Base-by-base conservation (phyloP, 2,113 vertebrate species). In the Apeltes quadracus region DNA sequence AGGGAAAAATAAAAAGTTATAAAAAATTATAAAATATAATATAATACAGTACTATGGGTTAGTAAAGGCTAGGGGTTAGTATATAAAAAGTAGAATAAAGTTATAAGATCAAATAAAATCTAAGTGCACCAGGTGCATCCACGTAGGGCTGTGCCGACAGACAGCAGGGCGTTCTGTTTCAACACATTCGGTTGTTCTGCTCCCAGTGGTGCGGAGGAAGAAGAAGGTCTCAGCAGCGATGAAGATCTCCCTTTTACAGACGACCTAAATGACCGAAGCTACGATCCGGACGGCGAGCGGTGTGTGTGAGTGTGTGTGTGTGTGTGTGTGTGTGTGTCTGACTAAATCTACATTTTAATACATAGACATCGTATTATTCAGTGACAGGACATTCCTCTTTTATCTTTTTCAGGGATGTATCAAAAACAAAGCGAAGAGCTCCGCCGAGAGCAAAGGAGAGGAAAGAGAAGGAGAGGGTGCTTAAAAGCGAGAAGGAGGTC, bases 261-360 rank as follows among this genome's bases (percentile, higher is more conserved):
- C 43, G 97, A 99, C 78, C 93, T 96, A 72, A 95, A 96, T 86
- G 97, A 99, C 83, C 95, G 97, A 90, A 99, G 96, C 81, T 99
- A 98, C 32, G 95, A 96, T 78, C 97, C 97, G 0, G 95, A 95
- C 54, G 90, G 92, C 84, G 96, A 96, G 87, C 96, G 96, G 96
- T 95, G 50, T 44, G 75, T 78, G 23, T 75, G 34, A 27, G 22
- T n/a, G n/a, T n/a, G n/a, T n/a, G n/a, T n/a, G n/a, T 66, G 11
- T 41, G 38, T 70, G 6, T 41, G 39, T 48, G 41, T 59, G 55
- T 57, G 54, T n/a, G 32, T 38, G 32, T 75, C 2, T 53, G 44
- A 54, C 46, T 50, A 14, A 14, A 14, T 43, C 5, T 29, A 29
- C 29, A 5, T 59, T n/a, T n/a, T n/a, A n/a, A 41, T 18, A 72